Evolutionary conservation across 2,797 vertebrate genomes (phyloP), one percentile per base, ranked within the genome.

Genomic region (Otolemur crassicaudatus): DNA sequence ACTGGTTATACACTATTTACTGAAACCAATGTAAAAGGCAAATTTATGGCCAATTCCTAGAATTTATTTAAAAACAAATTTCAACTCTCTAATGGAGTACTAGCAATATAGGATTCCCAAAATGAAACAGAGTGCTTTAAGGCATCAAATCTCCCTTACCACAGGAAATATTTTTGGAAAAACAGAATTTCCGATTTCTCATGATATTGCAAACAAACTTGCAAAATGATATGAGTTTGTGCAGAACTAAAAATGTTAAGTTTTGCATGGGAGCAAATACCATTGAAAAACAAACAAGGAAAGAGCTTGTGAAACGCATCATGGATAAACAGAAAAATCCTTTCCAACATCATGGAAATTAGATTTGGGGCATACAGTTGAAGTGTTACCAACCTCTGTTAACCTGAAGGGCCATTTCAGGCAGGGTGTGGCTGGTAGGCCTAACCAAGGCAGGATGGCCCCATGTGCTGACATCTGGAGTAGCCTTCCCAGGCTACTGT

Each of bases 221-320:
- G 49, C 16, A 75, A 92, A 76, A 73, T 77, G 8, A 67, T 91
- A 63, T 25, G 12, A 46, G 72, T 90, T 87, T 82, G 22, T 83
- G 25, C 17, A 77, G 87, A 92, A 77, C 27, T 70, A 86, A 85
- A 67, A 79, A 27, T n/a, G 61, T 94, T 61, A 72, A 89, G 56
- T 77, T 90, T 90, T 49, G 53, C 60, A 20, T 65, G 14, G 34
- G 14, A 20, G 46, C 46, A 94, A 56, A 80, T 92, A 43, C 23
- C 20, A 43, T 79, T 73, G 65, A 94, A 92, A 27, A 92, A 94
- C 31, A 5, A 85, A 49, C 49, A 49, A 49, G 49, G 49, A 49
- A 49, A 13, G 49, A 49, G 49, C 12, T 49, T 49, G 49, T 49
- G 49, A 49, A 49, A 49, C 14, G 49, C 49, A 49, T 49, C 49